Percentiles rank a stretch among this genome's conserved stretches.
These are phyloP conservation scores for Steatocranus sp. DNA, from an alignment of 2,797 vertebrate genomes.

Conservation along the genomic window DNA sequence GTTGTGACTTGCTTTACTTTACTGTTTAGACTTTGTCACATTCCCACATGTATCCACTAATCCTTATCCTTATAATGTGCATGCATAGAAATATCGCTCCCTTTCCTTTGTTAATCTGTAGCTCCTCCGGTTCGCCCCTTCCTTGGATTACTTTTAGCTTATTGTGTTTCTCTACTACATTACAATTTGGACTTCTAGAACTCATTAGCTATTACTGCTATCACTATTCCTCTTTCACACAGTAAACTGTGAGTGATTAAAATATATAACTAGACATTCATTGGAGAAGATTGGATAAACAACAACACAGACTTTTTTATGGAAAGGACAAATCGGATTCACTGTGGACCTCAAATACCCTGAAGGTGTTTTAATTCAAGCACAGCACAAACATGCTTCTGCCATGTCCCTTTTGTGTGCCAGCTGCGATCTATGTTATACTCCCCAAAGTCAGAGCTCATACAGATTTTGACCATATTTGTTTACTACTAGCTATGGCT, in stretches of 20 bases:
- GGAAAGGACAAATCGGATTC: not conserved
- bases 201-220: not conserved
- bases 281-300: not conserved
- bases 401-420: not conserved
- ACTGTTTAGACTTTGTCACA: not conserved
- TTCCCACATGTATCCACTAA: not conserved
- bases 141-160: not conserved
- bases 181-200: not conserved
- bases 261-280: not conserved
- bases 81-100: not conserved
- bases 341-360: not conserved
- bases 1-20: not conserved
- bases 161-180: not conserved
- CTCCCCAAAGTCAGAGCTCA: slow-evolving; percentile 12
- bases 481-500: slow-evolving; percentile 16
- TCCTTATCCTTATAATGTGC: not conserved
- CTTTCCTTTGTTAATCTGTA: not conserved
- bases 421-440: slow-evolving; percentile 6
- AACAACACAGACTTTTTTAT: not conserved
- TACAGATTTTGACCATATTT: slow-evolving; percentile 8
- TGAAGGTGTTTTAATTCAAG: not conserved
- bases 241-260: not conserved
- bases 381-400: not conserved
- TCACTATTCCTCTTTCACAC: not conserved
- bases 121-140: not conserved